These are phyloP conservation scores for Hydrotaea cyrtoneurina DNA, from an alignment of 2,888 invertebrate genomes.

Conservation along the genomic window DNA sequence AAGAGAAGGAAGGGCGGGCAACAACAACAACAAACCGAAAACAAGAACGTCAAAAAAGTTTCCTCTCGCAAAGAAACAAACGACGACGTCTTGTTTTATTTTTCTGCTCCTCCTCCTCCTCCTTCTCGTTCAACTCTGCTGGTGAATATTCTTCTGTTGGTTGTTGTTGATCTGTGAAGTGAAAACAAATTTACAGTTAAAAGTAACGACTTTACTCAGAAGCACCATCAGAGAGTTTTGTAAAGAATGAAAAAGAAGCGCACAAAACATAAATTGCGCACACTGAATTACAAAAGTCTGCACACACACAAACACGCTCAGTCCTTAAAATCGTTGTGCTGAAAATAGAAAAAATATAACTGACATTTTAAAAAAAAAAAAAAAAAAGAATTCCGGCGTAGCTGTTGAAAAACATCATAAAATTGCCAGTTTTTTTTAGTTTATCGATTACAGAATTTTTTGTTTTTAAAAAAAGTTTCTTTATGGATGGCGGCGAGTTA, in stretches of 20 bases:
- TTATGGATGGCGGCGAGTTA: too few species aligned
- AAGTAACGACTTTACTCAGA: constrained; percentile 25
- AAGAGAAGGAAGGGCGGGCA: neutral
- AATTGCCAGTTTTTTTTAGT: too few species aligned
- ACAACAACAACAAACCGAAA: neutral
- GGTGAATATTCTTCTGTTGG: too few species aligned
- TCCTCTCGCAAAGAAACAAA: neutral
- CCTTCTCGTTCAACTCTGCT: neutral
- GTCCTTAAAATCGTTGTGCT: neutral
- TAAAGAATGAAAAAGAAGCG: constrained; percentile 2
- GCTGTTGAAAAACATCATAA: too few species aligned
- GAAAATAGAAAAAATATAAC: neutral
- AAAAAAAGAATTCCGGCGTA: too few species aligned
- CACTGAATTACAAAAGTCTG: neutral
- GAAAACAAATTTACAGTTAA: constrained; percentile 68
- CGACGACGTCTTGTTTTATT: neutral
- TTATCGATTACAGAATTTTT: too few species aligned
- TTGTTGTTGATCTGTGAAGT: constrained; percentile 52
- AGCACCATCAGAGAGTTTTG: constrained; percentile 13
- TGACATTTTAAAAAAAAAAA: too few species aligned
- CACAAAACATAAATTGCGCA: neutral
- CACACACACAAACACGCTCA: neutral
- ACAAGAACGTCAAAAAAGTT: neutral
- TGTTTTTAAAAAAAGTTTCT: too few species aligned
- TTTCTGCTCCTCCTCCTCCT: neutral